phyloP scores from a whole-genome alignment of 2,888 invertebrate species.

The Xylocampa areola region DNA sequence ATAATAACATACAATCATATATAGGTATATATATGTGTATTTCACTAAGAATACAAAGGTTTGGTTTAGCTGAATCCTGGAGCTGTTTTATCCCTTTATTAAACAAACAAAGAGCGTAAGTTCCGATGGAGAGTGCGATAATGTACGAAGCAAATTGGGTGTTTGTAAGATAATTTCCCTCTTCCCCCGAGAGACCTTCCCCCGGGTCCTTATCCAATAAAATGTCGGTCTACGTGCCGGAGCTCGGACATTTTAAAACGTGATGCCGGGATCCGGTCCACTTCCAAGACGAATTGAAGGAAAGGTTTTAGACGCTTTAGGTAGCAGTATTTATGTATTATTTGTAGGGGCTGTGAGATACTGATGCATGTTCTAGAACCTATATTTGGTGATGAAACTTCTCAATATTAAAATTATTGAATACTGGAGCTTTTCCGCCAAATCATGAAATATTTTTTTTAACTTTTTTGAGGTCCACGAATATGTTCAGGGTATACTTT shows the following conservation, averaged over 20 bases:
- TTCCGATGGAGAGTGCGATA: conserved; percentile 30
- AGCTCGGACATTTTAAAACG: conserved; percentile 49
- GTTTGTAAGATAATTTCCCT: conserved; percentile 52
- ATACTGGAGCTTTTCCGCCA: no score
- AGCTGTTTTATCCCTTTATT: neutral
- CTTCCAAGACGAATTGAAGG: conserved; percentile 38
- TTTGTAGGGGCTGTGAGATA: neutral
- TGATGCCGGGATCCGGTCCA: conserved; percentile 28
- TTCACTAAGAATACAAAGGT: no score
- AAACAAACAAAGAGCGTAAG: conserved; percentile 32
- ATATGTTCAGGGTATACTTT: no score
- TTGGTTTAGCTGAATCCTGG: no score
- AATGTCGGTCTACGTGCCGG: conserved; percentile 49
- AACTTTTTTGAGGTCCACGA: no score
- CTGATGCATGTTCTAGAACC: conserved; percentile 17
- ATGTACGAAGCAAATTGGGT: conserved; percentile 47
- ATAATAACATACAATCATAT: no score
- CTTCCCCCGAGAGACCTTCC: conserved; percentile 39
- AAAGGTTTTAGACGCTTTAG: conserved; percentile 5
- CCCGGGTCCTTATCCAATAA: conserved; percentile 51
- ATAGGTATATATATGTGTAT: no score
- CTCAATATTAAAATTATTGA: no score
- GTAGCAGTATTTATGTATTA: neutral
- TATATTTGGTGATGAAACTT: no score
- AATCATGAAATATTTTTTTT: no score